phyloP scores from a whole-genome alignment of 2,888 invertebrate genomes.

The Ennomos erosarius region DNA sequence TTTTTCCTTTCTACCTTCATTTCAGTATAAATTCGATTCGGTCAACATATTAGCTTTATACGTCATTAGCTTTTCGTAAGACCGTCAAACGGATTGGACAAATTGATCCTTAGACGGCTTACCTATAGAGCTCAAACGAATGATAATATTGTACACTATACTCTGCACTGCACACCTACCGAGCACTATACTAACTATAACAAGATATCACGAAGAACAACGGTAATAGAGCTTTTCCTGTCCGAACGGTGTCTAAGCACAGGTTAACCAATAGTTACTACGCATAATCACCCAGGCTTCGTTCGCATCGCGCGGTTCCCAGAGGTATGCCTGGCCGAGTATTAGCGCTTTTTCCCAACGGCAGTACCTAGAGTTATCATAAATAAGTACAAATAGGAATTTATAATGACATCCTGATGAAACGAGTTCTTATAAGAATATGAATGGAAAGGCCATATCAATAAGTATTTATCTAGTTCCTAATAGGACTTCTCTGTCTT shows the following conservation, averaged over 20 bases:
- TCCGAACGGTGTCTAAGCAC: slow-evolving; percentile 53
- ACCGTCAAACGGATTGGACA: too few species aligned
- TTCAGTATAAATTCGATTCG: too few species aligned
- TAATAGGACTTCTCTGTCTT: too few species aligned
- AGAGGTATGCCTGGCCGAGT: slow-evolving; percentile 58
- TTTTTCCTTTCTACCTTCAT: too few species aligned
- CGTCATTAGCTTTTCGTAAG: too few species aligned
- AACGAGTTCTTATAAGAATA: slow-evolving; percentile 14
- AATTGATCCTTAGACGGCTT: too few species aligned
- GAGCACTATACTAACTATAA: too few species aligned
- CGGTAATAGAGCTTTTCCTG: slow-evolving; percentile 37
- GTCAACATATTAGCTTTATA: too few species aligned
- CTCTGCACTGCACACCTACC: not conserved
- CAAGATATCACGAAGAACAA: slow-evolving; percentile 12
- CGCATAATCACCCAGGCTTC: slow-evolving; percentile 32
- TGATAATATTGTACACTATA: too few species aligned
- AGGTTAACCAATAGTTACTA: too few species aligned
- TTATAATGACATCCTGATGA: slow-evolving; percentile 26
- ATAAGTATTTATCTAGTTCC: not conserved
- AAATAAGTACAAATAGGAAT: slow-evolving; percentile 35
- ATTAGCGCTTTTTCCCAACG: slow-evolving; percentile 46
- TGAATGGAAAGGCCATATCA: not conserved
- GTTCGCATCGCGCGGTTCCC: slow-evolving; percentile 46
- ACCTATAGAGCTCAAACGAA: too few species aligned
- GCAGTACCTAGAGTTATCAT: slow-evolving; percentile 26